phyloP scores from a whole-genome alignment of 2,797 vertebrate genomes.

The Galaxias olidus region DNA sequence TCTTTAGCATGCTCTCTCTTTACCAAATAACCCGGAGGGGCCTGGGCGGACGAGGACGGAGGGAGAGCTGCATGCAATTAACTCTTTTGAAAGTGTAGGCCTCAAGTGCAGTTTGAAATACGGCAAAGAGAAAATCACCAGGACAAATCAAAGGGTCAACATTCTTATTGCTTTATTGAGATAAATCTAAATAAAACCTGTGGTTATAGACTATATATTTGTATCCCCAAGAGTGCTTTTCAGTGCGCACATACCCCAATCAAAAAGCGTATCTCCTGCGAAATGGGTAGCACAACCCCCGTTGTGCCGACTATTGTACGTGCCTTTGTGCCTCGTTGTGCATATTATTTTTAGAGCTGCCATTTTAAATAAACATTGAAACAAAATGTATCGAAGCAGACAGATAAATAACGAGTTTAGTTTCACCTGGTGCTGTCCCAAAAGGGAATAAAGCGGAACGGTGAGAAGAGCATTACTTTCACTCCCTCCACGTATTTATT shows the following conservation, averaged over 20 bases:
- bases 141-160: conserved; percentile 71
- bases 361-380: conserved; percentile 72
- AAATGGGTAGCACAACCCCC: conserved; percentile 66
- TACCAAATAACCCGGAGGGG: conserved; percentile 57
- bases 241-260: conserved; percentile 64
- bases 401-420: conserved; percentile 54
- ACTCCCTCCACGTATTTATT: too few relatives aligned
- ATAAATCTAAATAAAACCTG: conserved; percentile 75
- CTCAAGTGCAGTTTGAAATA: conserved; percentile 71
- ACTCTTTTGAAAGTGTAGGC: conserved; percentile 58
- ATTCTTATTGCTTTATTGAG: conserved; percentile 68
- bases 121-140: conserved; percentile 64
- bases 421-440: conserved; percentile 62
- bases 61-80: conserved; percentile 51
- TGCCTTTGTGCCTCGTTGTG: conserved; percentile 76
- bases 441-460: conserved; percentile 18
- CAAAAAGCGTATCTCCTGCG: conserved; percentile 65
- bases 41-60: conserved; percentile 32
- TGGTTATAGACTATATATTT: conserved; percentile 64
- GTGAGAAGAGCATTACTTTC: too few relatives aligned
- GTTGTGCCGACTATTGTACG: conserved; percentile 68
- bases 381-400: conserved; percentile 52
- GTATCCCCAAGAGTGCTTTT: conserved; percentile 76
- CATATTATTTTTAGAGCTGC: conserved; percentile 67
- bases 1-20: conserved; percentile 65